Conservation (phyloP, 2,888 invertebrate genomes). For the Abrostola tripartita region DNA sequence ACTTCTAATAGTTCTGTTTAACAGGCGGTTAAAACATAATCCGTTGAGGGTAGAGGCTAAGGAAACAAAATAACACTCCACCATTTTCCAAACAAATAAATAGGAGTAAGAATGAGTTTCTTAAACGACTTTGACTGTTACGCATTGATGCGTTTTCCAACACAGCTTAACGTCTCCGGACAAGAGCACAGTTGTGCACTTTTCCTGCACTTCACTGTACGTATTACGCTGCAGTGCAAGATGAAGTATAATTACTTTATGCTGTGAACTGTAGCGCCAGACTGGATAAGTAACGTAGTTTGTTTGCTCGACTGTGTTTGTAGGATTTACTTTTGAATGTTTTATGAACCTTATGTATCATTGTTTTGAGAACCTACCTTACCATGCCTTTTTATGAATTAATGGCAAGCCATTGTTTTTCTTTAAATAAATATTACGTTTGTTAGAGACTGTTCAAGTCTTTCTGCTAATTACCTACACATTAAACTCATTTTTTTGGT, state of each 20-base stretch:
- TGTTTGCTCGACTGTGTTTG: slow-evolving; percentile 14
- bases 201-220: slow-evolving; percentile 19
- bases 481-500: too few species aligned
- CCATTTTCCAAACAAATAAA: too few species aligned
- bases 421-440: too few species aligned
- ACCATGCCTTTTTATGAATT: too few species aligned
- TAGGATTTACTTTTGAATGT: not conserved
- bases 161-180: slow-evolving; percentile 4
- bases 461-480: too few species aligned
- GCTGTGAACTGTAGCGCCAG: slow-evolving; percentile 6
- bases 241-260: slow-evolving; percentile 29
- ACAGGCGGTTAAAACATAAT: too few species aligned
- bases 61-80: too few species aligned
- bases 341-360: not conserved
- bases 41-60: too few species aligned
- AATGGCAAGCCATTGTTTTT: too few species aligned
- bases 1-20: too few species aligned
- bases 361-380: too few species aligned
- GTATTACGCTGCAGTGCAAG: slow-evolving; percentile 25
- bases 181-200: slow-evolving; percentile 17
- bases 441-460: too few species aligned
- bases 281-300: slow-evolving; percentile 11
- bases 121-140: slow-evolving; percentile 9
- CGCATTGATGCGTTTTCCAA: slow-evolving; percentile 20
- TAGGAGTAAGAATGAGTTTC: slow-evolving; percentile 11